These are phyloP conservation scores for Drosophila antonietae DNA, from an alignment of 2,888 invertebrate species.

Conservation along the genomic window DNA sequence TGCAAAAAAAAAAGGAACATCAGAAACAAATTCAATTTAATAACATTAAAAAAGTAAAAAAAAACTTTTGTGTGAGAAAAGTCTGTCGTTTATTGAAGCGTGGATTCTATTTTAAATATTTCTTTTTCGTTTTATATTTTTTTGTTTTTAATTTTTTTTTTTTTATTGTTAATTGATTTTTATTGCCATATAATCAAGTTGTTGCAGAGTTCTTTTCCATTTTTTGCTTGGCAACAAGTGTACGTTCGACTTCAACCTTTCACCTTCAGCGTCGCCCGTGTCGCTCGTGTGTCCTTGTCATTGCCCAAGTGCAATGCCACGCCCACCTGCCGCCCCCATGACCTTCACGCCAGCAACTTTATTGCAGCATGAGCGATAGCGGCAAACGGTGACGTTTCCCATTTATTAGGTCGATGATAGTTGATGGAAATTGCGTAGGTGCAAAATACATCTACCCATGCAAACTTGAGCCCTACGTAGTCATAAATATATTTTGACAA, in stretches of 20 bases:
- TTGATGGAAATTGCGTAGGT: slow-evolving; percentile 48
- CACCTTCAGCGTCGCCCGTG: slow-evolving; percentile 42
- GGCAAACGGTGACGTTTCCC: slow-evolving; percentile 53
- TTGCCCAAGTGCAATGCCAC: slow-evolving; percentile 54
- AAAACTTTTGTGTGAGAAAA: slow-evolving; percentile 33
- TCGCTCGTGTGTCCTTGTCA: slow-evolving; percentile 60
- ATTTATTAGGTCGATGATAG: slow-evolving; percentile 78
- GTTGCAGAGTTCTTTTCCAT: not conserved
- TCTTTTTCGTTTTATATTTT: not conserved
- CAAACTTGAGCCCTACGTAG: not conserved
- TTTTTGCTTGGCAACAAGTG: slow-evolving; percentile 55
- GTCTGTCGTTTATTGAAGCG: slow-evolving; percentile 3
- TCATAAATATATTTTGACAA: slow-evolving; percentile 54
- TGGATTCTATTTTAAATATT: not conserved
- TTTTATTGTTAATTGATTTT: slow-evolving; percentile 70
- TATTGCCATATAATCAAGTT: slow-evolving; percentile 65
- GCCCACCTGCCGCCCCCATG: slow-evolving; percentile 53
- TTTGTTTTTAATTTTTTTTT: slow-evolving; percentile 10
- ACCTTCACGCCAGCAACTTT: slow-evolving; percentile 67
- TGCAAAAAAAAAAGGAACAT: slow-evolving; percentile 11
- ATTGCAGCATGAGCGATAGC: slow-evolving; percentile 53
- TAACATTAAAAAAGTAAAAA: not conserved
- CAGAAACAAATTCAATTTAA: slow-evolving; percentile 9
- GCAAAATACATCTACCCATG: slow-evolving; percentile 17
- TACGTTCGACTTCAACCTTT: slow-evolving; percentile 46